Conservation (phyloP, 2,888 invertebrate species). For the Orthonevra nobilis region DNA sequence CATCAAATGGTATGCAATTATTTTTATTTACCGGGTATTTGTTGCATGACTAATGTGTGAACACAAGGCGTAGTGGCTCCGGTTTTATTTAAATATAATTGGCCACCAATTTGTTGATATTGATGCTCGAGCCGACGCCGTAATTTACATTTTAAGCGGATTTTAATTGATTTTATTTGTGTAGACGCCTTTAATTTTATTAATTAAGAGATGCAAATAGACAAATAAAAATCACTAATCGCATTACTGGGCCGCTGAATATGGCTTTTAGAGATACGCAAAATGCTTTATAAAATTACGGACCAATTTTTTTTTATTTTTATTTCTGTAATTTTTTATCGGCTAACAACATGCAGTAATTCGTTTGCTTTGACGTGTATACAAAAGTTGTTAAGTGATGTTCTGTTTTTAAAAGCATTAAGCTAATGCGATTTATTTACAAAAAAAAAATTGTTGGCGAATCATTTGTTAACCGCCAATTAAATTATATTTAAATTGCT, state of each 20-base stretch:
- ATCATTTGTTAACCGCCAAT: no score
- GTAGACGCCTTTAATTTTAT: constrained; percentile 29
- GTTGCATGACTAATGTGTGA: constrained; percentile 42
- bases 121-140: constrained; percentile 12
- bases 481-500: no score
- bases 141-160: constrained; percentile 46
- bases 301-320: no score
- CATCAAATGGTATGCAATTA: constrained; percentile 18
- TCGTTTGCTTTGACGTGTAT: no score
- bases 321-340: no score
- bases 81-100: constrained; percentile 37
- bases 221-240: not conserved
- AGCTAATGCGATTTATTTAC: no score
- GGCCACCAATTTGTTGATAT: constrained; percentile 53
- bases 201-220: constrained; percentile 1
- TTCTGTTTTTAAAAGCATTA: no score
- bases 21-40: constrained; percentile 1
- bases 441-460: no score
- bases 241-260: not conserved
- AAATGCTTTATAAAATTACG: constrained; percentile 11
- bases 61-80: constrained; percentile 21
- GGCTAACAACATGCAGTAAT: no score
- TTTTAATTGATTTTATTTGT: constrained; percentile 58
- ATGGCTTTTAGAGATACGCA: not conserved
- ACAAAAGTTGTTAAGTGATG: no score